These are phyloP conservation scores for Poeciliopsis presidionis DNA, from an alignment of 2,797 vertebrate species.

Conservation along the genomic window DNA sequence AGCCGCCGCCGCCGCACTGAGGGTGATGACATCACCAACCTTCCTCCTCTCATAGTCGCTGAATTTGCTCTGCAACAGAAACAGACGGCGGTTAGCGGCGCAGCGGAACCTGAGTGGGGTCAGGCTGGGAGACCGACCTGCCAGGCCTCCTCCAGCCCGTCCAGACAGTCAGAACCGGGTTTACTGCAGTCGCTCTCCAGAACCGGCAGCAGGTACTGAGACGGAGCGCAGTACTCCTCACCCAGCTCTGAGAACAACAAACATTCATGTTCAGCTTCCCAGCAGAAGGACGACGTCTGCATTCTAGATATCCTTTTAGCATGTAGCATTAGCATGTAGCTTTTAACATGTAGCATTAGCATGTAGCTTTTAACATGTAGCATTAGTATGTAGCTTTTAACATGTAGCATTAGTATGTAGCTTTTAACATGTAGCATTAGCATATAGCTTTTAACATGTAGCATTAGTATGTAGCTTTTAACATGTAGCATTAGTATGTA, in stretches of 20 bases:
- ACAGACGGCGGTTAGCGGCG: background rate
- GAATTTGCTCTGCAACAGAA: conserved; percentile 87
- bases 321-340: too few relatives aligned
- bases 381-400: too few relatives aligned
- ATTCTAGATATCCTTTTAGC: background rate
- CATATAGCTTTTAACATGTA: background rate
- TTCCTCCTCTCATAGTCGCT: conserved; percentile 93
- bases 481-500: too few relatives aligned
- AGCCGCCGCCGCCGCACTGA: too few relatives aligned
- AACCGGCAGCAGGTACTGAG: conserved; percentile 86
- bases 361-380: too few relatives aligned
- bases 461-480: too few relatives aligned
- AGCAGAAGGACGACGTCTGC: background rate
- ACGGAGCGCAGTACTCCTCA: conserved; percentile 89
- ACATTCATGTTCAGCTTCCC: background rate
- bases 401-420: too few relatives aligned
- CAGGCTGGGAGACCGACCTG: conserved; percentile 75
- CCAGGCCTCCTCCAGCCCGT: conserved; percentile 82
- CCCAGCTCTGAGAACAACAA: conserved; percentile 82
- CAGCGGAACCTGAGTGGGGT: too few relatives aligned
- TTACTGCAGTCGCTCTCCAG: conserved; percentile 81
- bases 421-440: too few relatives aligned
- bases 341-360: too few relatives aligned
- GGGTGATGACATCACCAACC: conserved; percentile 75
- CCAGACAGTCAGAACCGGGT: conserved; percentile 57